phyloP scores from a whole-genome alignment of 2,888 invertebrate species.

The Drosophila prostipennis region DNA sequence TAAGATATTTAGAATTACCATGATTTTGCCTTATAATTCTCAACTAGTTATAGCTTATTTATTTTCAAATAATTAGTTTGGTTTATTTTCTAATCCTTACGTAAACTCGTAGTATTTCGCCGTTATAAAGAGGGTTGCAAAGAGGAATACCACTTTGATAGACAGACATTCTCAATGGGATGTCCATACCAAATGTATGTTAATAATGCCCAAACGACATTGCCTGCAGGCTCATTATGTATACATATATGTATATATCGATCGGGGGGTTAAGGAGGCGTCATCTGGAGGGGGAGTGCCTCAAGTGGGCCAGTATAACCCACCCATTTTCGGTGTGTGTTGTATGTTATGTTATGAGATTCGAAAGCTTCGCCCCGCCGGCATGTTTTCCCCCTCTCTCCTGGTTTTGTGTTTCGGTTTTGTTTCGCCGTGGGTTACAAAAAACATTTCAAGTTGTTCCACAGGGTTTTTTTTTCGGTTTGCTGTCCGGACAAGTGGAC shows the following conservation, averaged over 20 bases:
- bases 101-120: background rate
- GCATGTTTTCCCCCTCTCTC: conserved; percentile 11
- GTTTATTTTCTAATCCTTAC: background rate
- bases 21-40: no score
- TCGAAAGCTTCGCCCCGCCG: conserved; percentile 30
- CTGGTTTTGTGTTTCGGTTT: conserved; percentile 16
- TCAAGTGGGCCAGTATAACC: conserved; percentile 44
- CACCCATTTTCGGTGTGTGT: conserved; percentile 32
- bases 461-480: conserved; percentile 21
- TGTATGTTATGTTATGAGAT: conserved; percentile 46
- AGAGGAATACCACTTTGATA: conserved; percentile 30
- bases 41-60: no score
- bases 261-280: conserved; percentile 7
- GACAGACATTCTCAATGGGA: conserved; percentile 13
- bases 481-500: conserved; percentile 40
- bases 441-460: conserved; percentile 37
- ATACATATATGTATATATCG: conserved; percentile 4
- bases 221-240: conserved; percentile 37
- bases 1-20: no score
- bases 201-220: conserved; percentile 34
- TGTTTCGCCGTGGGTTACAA: conserved; percentile 33
- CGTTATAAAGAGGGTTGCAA: background rate
- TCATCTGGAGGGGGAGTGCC: conserved; percentile 26
- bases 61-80: no score
- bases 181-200: conserved; percentile 42